Base-by-base conservation (phyloP, 35 echinoderm and acorn worm genomes). In the Anneissia japonica region DNA sequence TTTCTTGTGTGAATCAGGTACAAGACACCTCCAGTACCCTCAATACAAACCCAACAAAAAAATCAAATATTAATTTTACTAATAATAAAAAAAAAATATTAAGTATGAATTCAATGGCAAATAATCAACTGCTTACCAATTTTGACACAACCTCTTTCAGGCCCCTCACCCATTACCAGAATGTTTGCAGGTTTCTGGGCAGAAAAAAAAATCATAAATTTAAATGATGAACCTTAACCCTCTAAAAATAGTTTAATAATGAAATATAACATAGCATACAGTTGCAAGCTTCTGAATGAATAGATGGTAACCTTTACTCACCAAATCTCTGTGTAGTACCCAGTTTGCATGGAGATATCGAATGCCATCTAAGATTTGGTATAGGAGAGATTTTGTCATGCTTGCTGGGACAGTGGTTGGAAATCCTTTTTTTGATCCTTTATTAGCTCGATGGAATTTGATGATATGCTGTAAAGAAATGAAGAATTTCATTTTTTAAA, bases 261-360 rank as follows among this genome's bases (percentile, higher is more conserved):
- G 40, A 43, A 43, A 43, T 4, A 14, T 7, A 45, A 45, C 16
- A 45, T 45, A 7, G 40, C 40, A 45, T 45, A 45, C 4, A 45
- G 4, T 45, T 45, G 40, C 40, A 45, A 45, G 5, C 40, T 16
- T 16, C 40, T 45, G 40, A 16, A 45, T 45, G 4, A 45, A n/a
- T 45, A 45, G 51, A 2, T 64, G 21, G 34, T 19, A 34, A 51
- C 31, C 34, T 11, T 17, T 29, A 76, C 94, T 93, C 84, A 97
- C 94, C 81, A 97, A 51, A 87, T 97, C 94, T 89, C 94, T 90
- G 80, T 97, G 94, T 34, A 97, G 88, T 35, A 97, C 94, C 94
- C 94, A 97, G 74, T 97, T 97, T 26, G 94, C 88, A 87, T 97
- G 94, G 32, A 97, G 88, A 86, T 97, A 97, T 46, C 93, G 94